Conservation (phyloP, 2,797 vertebrate species). For the Limosa lapponica region DNA sequence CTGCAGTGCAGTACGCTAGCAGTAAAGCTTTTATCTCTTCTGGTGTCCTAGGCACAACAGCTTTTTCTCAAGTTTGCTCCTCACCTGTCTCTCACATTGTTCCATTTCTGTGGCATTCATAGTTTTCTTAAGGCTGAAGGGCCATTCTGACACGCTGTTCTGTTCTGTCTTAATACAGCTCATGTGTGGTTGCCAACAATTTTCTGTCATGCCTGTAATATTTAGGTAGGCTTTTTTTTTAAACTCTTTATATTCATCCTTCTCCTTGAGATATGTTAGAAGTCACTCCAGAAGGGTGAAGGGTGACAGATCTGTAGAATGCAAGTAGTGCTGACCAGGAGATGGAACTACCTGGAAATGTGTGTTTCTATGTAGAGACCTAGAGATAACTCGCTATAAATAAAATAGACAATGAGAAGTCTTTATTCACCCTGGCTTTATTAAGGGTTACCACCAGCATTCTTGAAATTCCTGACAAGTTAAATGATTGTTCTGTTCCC, state of each 20-base stretch:
- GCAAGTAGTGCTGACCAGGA: neutral
- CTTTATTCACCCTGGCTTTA: neutral
- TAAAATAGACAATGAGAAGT: neutral
- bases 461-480: neutral
- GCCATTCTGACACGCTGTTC: neutral
- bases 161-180: neutral
- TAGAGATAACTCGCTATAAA: neutral
- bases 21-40: neutral
- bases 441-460: neutral
- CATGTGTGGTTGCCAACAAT: neutral
- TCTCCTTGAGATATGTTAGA: neutral
- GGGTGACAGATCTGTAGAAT: neutral
- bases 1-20: neutral
- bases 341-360: neutral
- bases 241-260: neutral
- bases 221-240: neutral
- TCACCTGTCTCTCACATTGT: neutral
- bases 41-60: neutral
- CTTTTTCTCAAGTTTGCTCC: neutral
- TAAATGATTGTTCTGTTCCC: neutral
- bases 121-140: neutral
- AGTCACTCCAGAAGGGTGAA: neutral
- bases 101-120: neutral
- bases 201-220: neutral
- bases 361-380: neutral